Percentiles rank a stretch among this genome's conserved stretches.
Conservation (phyloP, 1,140 invertebrate genomes). For the Aphaenogaster ashmeadi region DNA sequence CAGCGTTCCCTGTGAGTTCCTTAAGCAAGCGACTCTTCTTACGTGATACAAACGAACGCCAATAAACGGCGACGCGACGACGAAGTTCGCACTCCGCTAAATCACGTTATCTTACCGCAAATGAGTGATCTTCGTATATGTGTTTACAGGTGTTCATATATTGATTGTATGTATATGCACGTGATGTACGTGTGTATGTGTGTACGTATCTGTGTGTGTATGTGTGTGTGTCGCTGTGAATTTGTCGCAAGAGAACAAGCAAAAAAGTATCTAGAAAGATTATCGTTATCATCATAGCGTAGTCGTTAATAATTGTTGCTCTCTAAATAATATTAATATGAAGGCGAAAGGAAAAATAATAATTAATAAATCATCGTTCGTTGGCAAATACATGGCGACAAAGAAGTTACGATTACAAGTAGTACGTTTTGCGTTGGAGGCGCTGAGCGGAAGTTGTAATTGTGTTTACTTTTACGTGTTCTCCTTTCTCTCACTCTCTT, state of each 20-base stretch:
- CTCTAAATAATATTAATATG: constrained; percentile 85
- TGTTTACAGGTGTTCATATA: constrained; percentile 12
- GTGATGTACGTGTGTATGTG: constrained; percentile 9
- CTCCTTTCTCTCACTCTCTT: constrained; percentile 42
- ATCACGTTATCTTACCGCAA: constrained; percentile 38
- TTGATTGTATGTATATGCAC: background rate
- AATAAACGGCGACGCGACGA: constrained; percentile 66
- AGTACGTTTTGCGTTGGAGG: constrained; percentile 82
- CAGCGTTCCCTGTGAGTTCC: constrained; percentile 53
- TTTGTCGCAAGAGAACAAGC: constrained; percentile 69
- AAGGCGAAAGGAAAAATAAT: constrained; percentile 80
- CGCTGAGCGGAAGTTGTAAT: constrained; percentile 84
- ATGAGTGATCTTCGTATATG: constrained; percentile 15
- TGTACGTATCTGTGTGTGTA: background rate
- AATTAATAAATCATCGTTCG: constrained; percentile 83
- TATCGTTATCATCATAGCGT: constrained; percentile 83
- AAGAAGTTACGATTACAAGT: constrained; percentile 84
- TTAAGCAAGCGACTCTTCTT: constrained; percentile 73
- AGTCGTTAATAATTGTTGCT: constrained; percentile 83
- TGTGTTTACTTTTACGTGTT: constrained; percentile 70
- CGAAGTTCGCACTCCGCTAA: constrained; percentile 56
- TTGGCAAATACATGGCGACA: constrained; percentile 87
- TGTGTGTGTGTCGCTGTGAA: constrained; percentile 27
- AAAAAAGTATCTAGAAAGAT: constrained; percentile 86
- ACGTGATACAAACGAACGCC: constrained; percentile 71